Conservation (phyloP, 2,113 vertebrate genomes). For the Oreochromis niloticus region DNA sequence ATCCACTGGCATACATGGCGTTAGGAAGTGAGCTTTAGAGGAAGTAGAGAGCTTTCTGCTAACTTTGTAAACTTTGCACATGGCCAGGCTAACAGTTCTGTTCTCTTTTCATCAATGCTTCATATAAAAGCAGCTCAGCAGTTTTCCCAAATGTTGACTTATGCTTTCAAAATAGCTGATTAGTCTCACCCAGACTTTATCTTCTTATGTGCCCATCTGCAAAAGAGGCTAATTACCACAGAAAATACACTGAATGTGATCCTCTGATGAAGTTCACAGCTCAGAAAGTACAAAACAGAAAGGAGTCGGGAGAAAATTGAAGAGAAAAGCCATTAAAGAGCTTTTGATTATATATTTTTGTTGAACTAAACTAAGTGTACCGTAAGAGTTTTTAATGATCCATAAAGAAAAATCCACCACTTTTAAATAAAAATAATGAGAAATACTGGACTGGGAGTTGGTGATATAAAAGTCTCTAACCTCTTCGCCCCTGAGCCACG, state of each 20-base stretch:
- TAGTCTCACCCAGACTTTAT: background rate
- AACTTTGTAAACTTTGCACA: background rate
- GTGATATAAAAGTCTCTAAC: background rate
- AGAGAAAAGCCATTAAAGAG: background rate
- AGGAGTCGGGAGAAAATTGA: background rate
- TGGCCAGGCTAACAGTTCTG: background rate
- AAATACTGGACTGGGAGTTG: background rate
- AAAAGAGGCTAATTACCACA: background rate
- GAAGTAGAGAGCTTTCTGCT: background rate
- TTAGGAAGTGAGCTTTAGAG: background rate
- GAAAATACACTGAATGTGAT: background rate
- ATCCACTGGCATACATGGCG: background rate
- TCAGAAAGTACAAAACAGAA: background rate
- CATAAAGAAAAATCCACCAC: background rate
- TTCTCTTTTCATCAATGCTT: background rate
- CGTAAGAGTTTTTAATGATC: background rate
- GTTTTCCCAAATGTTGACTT: background rate
- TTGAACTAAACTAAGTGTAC: background rate
- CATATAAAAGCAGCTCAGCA: background rate
- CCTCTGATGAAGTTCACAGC: background rate
- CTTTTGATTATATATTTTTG: background rate
- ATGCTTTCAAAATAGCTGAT: background rate
- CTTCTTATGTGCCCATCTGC: rapidly evolving
- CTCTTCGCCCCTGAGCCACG: background rate
- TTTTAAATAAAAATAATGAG: background rate